Evolutionary conservation across 2,888 invertebrate species (phyloP).

Genomic region (Eudemis profundana): DNA sequence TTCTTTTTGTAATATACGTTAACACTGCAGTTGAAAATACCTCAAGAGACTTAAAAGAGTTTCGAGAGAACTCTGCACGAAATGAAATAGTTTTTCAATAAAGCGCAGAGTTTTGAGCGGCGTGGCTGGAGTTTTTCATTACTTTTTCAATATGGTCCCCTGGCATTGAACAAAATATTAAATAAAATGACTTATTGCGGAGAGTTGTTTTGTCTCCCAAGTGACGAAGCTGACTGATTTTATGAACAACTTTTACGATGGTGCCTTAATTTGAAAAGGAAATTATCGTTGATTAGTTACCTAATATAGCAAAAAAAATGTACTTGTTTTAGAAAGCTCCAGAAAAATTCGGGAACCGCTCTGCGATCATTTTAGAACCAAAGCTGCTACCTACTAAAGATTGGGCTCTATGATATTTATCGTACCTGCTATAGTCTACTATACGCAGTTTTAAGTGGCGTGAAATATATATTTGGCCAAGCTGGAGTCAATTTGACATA

Average conservation of each 20-base stretch:
- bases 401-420: too few species aligned
- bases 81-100: slow-evolving; percentile 76
- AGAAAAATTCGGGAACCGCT: too few species aligned
- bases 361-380: too few species aligned
- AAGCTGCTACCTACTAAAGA: too few species aligned
- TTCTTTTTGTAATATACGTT: slow-evolving; percentile 5
- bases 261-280: background rate
- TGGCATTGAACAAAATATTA: slow-evolving; percentile 47
- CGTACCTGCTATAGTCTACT: too few species aligned
- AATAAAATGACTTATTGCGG: slow-evolving; percentile 29
- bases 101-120: slow-evolving; percentile 59
- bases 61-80: slow-evolving; percentile 53
- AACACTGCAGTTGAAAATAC: slow-evolving; percentile 28
- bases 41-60: slow-evolving; percentile 52
- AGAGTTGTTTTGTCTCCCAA: slow-evolving; percentile 19
- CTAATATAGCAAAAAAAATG: too few species aligned
- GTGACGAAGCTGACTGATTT: slow-evolving; percentile 2
- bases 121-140: slow-evolving; percentile 65
- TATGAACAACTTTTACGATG: background rate
- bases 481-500: too few species aligned
- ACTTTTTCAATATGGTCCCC: slow-evolving; percentile 66
- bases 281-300: too few species aligned
- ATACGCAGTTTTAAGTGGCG: too few species aligned
- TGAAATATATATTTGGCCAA: too few species aligned
- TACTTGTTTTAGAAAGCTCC: too few species aligned